Evolutionary conservation across 2,113 vertebrate genomes (phyloP), one percentile per base, ranked within the genome.

Genomic region (Heterocephalus glaber): DNA sequence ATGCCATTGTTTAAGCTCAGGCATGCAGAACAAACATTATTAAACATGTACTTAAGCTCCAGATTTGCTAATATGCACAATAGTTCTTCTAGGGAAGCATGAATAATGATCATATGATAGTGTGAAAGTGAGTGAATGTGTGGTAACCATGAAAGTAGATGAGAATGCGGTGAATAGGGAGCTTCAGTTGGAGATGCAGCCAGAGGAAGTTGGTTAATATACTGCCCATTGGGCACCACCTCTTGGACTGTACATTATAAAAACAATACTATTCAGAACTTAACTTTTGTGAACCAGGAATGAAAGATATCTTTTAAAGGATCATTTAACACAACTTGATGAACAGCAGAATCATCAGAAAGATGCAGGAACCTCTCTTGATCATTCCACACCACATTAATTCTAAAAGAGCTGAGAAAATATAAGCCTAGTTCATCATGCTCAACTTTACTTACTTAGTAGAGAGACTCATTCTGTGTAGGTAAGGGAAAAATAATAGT

Each of bases 191-290:
- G 84, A 83, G 33, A 88, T 89, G 49, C 47, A 22, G 35, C 85
- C 70, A 66, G 17, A 88, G 96, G 95, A 96, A 95, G 47, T 38
- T 54, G 44, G 86, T 96, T 68, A 95, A 85, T 93, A 88, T 70
- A 89, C n/a, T n/a, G 80, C 28, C 56, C 88, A 95, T 93, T 97
- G 94, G 20, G 60, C 88, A 56, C 95, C 95, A 98, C 96, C 96
- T 97, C 92, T 90, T 96, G 97, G 96, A 93, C 94, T 96, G 90
- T 47, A 82, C 68, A 83, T n/a, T 74, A 77, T 86, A 44, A 96
- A 95, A 92, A 74, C 76, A 88, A 60, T 61, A 30, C 85, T 86
- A 30, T 93, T 86, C 85, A 92, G 65, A 96, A 92, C 28, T 90
- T 56, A 44, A 90, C 80, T 95, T 95, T 82, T 93, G 60, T 88